phyloP scores from a whole-genome alignment of 2,113 vertebrate genomes.

The Xenopus borealis region DNA sequence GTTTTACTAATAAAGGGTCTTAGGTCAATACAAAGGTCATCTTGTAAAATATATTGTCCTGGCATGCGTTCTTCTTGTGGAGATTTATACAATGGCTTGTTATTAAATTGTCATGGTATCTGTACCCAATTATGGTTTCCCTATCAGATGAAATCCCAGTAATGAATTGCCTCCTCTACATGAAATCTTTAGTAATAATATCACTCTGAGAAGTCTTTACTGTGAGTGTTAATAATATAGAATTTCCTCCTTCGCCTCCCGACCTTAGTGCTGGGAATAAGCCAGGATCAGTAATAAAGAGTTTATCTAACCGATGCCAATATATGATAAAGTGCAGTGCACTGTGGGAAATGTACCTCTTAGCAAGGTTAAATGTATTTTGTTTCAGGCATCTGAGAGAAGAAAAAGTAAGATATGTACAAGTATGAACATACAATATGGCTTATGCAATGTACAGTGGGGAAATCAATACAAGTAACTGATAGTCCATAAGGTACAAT shows the following conservation, averaged over 20 bases:
- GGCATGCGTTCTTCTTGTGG: no score
- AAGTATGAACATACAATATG: background rate
- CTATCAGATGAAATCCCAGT: no score
- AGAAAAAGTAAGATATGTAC: background rate
- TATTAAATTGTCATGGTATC: no score
- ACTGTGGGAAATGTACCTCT: background rate
- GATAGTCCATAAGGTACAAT: background rate
- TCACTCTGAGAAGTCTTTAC: background rate
- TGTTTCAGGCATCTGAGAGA: background rate
- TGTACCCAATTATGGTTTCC: no score
- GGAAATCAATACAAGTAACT: constrained; percentile 5
- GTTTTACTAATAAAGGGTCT: no score
- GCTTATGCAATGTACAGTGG: constrained; percentile 1
- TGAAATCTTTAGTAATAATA: background rate
- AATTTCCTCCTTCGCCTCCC: background rate
- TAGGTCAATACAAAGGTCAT: no score
- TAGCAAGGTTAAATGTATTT: constrained; percentile 15
- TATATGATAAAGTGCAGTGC: background rate
- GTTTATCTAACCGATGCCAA: background rate
- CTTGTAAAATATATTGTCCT: no score
- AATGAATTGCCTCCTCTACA: background rate
- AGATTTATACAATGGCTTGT: no score
- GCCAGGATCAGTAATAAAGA: background rate
- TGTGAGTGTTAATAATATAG: background rate
- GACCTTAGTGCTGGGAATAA: background rate